phyloP scores from a whole-genome alignment of 2,113 vertebrate genomes.

The Quiscalus mexicanus region DNA sequence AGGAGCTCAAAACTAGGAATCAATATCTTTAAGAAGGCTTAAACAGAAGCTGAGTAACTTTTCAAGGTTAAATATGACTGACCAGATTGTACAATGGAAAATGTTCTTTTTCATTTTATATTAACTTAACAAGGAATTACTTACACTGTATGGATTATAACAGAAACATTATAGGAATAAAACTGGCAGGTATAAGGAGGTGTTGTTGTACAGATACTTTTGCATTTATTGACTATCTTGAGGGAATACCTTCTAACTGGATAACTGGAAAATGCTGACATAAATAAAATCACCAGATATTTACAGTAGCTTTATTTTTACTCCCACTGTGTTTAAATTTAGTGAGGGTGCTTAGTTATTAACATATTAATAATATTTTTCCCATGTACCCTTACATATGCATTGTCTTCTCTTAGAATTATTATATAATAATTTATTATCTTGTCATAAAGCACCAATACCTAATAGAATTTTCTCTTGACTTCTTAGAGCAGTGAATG shows the following conservation, averaged over 20 bases:
- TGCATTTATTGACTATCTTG: neutral
- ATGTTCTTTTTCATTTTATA: neutral
- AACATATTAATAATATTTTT: neutral
- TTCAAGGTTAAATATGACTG: neutral
- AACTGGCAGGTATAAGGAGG: neutral
- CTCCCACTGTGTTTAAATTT: neutral
- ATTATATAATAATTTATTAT: neutral
- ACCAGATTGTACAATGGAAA: neutral
- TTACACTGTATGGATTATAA: neutral
- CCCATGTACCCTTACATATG: accelerated
- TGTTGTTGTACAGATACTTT: neutral
- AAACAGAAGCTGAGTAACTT: neutral
- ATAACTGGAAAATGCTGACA: neutral
- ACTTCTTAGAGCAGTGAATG: neutral
- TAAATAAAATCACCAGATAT: neutral
- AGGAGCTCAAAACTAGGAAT: neutral
- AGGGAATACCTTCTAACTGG: neutral
- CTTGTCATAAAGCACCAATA: neutral
- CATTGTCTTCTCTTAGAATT: neutral
- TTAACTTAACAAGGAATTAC: neutral
- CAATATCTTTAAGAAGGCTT: neutral
- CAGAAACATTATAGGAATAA: neutral
- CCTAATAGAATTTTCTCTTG: neutral
- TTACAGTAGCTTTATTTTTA: neutral
- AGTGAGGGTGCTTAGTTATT: neutral